phyloP scores from a whole-genome alignment of 2,888 invertebrate genomes.

The Parelbella ahira region DNA sequence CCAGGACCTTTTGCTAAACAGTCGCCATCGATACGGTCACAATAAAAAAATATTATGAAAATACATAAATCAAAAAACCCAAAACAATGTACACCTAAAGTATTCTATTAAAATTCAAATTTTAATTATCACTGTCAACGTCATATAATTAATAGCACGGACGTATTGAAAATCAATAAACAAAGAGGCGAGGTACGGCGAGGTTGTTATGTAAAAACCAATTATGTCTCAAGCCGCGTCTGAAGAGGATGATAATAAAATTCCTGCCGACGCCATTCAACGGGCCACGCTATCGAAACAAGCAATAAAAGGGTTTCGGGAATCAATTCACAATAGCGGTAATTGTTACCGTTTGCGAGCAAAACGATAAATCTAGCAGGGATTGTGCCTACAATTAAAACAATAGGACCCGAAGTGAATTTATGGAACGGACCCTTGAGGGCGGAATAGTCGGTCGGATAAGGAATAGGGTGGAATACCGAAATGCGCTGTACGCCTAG shows the following conservation, averaged over 20 bases:
- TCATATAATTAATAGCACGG: too few relatives aligned
- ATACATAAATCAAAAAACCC: too few relatives aligned
- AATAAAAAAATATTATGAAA: too few relatives aligned
- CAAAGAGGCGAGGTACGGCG: conserved; percentile 16
- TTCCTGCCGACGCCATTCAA: conserved; percentile 23
- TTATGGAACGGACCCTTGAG: conserved; percentile 23
- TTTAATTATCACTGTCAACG: too few relatives aligned
- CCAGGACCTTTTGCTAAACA: too few relatives aligned
- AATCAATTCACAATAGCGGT: conserved; percentile 35
- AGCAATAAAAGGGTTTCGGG: conserved; percentile 33
- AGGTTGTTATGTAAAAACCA: conserved; percentile 26
- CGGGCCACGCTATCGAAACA: conserved; percentile 26
- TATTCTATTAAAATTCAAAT: too few relatives aligned
- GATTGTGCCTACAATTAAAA: conserved; percentile 35
- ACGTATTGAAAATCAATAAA: too few relatives aligned
- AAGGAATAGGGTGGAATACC: conserved; percentile 10
- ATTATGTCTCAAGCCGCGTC: conserved; percentile 27
- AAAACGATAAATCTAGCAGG: conserved; percentile 35
- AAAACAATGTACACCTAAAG: too few relatives aligned
- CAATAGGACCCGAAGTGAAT: conserved; percentile 31
- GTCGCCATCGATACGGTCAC: too few relatives aligned
- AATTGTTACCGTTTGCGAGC: conserved; percentile 35
- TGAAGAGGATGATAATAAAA: conserved; percentile 32
- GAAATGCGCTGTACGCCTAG: conserved; percentile 4
- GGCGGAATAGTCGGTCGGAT: conserved; percentile 14